phyloP scores from a whole-genome alignment of 2,888 invertebrate genomes.

The Pammene fasciana region DNA sequence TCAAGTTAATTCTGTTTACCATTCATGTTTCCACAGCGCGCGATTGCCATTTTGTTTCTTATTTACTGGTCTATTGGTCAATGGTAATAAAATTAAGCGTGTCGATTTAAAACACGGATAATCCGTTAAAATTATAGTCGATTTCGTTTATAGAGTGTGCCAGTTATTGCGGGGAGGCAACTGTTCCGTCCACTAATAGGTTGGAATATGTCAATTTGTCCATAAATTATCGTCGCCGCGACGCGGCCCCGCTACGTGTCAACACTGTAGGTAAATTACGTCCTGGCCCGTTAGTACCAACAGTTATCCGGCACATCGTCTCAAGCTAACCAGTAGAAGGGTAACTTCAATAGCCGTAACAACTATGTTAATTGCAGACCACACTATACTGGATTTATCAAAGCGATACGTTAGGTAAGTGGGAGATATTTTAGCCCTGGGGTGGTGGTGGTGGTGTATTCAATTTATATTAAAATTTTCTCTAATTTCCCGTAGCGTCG shows the following conservation, averaged over 20 bases:
- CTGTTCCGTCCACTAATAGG: slow-evolving; percentile 56
- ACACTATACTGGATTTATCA: not conserved
- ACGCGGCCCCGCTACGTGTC: slow-evolving; percentile 56
- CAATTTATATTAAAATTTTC: slow-evolving; percentile 43
- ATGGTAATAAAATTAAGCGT: not conserved
- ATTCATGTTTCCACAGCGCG: too few relatives aligned
- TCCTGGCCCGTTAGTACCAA: slow-evolving; percentile 15
- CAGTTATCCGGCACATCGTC: not conserved
- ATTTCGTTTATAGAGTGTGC: slow-evolving; percentile 27
- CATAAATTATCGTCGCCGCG: slow-evolving; percentile 66
- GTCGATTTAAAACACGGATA: not conserved
- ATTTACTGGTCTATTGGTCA: not conserved
- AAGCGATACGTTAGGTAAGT: not conserved
- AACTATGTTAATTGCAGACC: not conserved
- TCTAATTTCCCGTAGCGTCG: slow-evolving; percentile 39
- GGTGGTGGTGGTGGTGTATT: slow-evolving; percentile 35
- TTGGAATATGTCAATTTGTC: slow-evolving; percentile 67
- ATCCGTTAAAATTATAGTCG: slow-evolving; percentile 25
- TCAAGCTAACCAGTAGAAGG: not conserved
- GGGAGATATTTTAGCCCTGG: not conserved
- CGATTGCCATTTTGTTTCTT: too few relatives aligned
- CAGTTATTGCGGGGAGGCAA: slow-evolving; percentile 31
- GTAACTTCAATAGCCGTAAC: not conserved
- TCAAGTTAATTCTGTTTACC: too few relatives aligned
- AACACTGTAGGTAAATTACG: slow-evolving; percentile 58